Conservation (phyloP, 30 jellyfish, hydroid and myxozoan species). For the Hydractinia echinata region DNA sequence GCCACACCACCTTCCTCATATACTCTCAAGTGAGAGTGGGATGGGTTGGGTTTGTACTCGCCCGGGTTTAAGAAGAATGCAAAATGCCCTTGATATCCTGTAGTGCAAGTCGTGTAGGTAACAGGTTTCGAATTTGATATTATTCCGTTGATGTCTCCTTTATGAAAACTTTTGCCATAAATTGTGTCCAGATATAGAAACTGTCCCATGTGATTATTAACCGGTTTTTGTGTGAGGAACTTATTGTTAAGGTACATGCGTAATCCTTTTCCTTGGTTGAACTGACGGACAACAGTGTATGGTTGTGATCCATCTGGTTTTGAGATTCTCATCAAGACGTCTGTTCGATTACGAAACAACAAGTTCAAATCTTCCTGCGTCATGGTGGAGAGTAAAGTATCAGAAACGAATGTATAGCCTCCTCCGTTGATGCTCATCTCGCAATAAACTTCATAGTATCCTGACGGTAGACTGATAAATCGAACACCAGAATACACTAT, state of each 20-base stretch:
- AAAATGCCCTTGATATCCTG: not conserved
- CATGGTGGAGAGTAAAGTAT: constrained; percentile 15
- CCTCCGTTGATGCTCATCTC: constrained; percentile 47
- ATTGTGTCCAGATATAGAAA: too few species aligned
- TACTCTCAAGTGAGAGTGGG: not conserved
- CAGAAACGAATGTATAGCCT: constrained; percentile 45
- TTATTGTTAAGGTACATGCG: too few species aligned
- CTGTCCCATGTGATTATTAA: too few species aligned
- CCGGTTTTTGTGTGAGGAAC: too few species aligned
- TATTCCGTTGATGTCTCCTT: too few species aligned
- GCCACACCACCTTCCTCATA: constrained; percentile 8
- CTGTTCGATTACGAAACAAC: constrained; percentile 24
- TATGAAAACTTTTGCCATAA: too few species aligned
- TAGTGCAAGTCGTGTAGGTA: not conserved
- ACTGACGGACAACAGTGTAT: constrained; percentile 21
- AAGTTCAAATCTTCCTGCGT: constrained; percentile 22
- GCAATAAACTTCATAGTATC: constrained; percentile 30
- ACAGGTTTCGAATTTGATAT: not conserved
- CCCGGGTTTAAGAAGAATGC: constrained; percentile 32
- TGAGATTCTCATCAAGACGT: constrained; percentile 35
- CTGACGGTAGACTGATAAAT: constrained; percentile 29
- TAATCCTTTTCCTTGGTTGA: too few species aligned
- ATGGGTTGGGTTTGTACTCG: not conserved
- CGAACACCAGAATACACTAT: constrained; percentile 6
- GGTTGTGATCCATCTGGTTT: constrained; percentile 44